phyloP scores from a whole-genome alignment of 2,113 vertebrate species.

The Balaeniceps rex region DNA sequence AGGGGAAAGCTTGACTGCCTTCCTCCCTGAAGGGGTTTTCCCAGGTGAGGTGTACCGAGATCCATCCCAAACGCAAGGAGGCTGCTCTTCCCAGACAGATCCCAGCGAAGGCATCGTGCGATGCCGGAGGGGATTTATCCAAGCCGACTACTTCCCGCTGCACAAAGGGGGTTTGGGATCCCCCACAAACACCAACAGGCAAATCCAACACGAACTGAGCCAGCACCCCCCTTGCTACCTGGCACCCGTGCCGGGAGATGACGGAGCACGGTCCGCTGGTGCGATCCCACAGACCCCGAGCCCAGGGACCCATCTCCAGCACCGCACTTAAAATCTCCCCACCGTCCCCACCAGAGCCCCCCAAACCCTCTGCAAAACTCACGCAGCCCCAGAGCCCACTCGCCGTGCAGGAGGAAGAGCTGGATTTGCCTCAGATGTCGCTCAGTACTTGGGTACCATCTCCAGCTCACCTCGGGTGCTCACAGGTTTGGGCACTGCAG shows the following conservation, averaged over 20 bases:
- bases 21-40: neutral
- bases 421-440: neutral
- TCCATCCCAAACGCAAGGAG: rapidly evolving
- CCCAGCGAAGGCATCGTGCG: rapidly evolving
- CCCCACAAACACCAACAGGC: neutral
- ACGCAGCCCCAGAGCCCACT: neutral
- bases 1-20: rapidly evolving
- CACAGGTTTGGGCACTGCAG: neutral
- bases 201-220: rapidly evolving
- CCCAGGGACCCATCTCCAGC: neutral
- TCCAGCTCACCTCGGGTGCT: neutral
- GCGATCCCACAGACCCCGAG: neutral
- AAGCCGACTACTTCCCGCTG: neutral
- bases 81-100: neutral
- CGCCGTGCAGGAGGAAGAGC: rapidly evolving
- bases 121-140: neutral
- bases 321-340: neutral
- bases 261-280: rapidly evolving
- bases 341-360: rapidly evolving
- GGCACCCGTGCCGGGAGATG: rapidly evolving
- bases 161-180: neutral
- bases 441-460: rapidly evolving
- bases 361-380: neutral
- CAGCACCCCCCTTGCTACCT: neutral
- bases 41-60: rapidly evolving